Conservation (phyloP, 2,888 invertebrate species). For the Xanthia icteritia region DNA sequence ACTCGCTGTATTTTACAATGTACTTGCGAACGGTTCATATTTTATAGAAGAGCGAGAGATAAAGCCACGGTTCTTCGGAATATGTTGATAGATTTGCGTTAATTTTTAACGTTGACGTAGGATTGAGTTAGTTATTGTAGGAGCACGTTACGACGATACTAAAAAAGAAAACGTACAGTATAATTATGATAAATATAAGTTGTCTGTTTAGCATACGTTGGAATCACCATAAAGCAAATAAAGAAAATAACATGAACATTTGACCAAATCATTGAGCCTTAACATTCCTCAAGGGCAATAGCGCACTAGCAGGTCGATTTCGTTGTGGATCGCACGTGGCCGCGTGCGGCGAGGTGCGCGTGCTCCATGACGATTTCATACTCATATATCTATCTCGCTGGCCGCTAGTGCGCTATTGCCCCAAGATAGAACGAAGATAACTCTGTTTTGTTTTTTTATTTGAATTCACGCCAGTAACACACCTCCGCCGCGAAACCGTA, state of each 20-base stretch:
- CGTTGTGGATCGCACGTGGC: no score
- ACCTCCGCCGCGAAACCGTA: no score
- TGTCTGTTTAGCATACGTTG: neutral
- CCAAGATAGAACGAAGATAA: neutral
- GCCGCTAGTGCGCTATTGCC: no score
- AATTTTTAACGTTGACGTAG: neutral
- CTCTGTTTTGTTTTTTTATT: neutral
- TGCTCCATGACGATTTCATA: no score
- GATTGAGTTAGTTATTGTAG: neutral
- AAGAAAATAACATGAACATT: neutral
- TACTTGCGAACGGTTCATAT: conserved; percentile 51
- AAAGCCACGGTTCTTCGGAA: conserved; percentile 7
- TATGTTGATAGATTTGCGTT: neutral
- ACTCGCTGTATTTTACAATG: conserved; percentile 45
- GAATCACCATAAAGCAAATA: neutral
- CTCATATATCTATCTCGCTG: no score
- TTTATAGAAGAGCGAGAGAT: conserved; percentile 33
- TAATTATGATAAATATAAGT: neutral
- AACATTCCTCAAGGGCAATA: neutral
- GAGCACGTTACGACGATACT: neutral
- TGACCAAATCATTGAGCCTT: neutral
- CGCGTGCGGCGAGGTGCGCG: no score
- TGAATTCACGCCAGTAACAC: no score
- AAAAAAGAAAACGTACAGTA: neutral
- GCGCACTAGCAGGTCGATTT: no score